Conservation (phyloP, 2,888 invertebrate species). For the Troides oblongomaculatus region DNA sequence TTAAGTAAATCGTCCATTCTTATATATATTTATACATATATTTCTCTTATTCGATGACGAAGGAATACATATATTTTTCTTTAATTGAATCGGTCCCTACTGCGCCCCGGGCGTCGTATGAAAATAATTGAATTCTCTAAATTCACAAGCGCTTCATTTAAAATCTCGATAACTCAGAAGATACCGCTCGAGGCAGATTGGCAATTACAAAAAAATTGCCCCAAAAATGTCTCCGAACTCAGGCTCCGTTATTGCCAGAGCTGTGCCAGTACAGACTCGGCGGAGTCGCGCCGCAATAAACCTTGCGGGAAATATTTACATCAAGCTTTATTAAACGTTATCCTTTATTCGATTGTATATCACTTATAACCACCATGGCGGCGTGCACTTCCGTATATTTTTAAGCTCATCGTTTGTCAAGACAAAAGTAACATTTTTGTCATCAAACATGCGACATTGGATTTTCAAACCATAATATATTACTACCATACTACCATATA, state of each 20-base stretch:
- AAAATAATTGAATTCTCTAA: constrained; percentile 32
- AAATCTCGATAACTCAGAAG: constrained; percentile 35
- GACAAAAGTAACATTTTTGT: no score
- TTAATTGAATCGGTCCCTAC: constrained; percentile 25
- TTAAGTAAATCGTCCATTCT: neutral
- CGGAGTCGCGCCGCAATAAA: constrained; percentile 28
- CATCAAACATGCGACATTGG: no score
- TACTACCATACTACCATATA: no score
- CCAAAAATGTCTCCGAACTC: constrained; percentile 48
- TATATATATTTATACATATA: no score
- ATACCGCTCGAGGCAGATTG: constrained; percentile 51
- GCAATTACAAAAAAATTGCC: constrained; percentile 61
- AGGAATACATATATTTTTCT: constrained; percentile 22
- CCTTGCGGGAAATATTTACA: neutral
- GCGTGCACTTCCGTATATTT: no score
- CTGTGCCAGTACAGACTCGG: constrained; percentile 36
- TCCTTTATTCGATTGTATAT: no score
- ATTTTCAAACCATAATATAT: no score
- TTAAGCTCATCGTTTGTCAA: no score
- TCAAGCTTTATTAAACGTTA: no score
- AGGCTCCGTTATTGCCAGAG: constrained; percentile 35
- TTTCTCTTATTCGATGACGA: no score
- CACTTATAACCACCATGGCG: no score
- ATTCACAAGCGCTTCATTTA: constrained; percentile 29
- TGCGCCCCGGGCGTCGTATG: constrained; percentile 24